Evolutionary conservation across 2,888 invertebrate species (phyloP).

Genomic region (Balanococcus diminutus): DNA sequence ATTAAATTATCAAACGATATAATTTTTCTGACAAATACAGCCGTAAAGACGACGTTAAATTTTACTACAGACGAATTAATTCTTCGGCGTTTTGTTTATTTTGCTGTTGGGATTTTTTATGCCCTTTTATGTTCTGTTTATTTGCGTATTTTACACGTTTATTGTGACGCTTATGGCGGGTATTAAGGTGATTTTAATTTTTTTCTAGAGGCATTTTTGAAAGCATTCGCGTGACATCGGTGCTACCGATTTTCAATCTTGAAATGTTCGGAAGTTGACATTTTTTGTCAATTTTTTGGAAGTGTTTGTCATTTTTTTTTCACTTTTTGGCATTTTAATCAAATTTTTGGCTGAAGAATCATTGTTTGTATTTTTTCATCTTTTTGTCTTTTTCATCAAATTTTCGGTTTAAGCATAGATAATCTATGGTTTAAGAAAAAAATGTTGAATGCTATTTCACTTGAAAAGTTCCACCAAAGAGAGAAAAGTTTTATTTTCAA

Average conservation of each 20-base stretch:
- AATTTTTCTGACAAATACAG: slow-evolving; percentile 50
- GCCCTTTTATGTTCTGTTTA: background rate
- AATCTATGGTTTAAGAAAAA: too few relatives aligned
- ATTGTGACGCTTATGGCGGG: background rate
- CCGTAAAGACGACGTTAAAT: slow-evolving; percentile 7
- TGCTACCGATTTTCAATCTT: background rate
- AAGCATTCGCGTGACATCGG: background rate
- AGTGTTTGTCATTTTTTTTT: too few relatives aligned
- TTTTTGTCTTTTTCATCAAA: too few relatives aligned
- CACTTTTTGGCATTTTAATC: too few relatives aligned
- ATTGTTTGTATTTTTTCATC: too few relatives aligned
- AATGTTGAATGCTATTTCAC: too few relatives aligned
- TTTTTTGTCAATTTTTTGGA: too few relatives aligned
- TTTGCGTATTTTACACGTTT: background rate
- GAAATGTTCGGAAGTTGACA: too few relatives aligned
- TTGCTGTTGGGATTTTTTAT: background rate
- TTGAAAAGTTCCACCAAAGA: too few relatives aligned
- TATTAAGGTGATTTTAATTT: background rate
- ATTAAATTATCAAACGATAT: slow-evolving; percentile 54
- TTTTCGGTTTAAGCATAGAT: too few relatives aligned
- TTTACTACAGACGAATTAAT: slow-evolving; percentile 46
- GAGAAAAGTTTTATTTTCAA: too few relatives aligned
- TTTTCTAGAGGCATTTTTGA: background rate
- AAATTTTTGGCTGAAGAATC: too few relatives aligned
- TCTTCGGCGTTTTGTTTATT: slow-evolving; percentile 25